phyloP scores from a whole-genome alignment of 1,140 invertebrate species.

The Venturia canescens region DNA sequence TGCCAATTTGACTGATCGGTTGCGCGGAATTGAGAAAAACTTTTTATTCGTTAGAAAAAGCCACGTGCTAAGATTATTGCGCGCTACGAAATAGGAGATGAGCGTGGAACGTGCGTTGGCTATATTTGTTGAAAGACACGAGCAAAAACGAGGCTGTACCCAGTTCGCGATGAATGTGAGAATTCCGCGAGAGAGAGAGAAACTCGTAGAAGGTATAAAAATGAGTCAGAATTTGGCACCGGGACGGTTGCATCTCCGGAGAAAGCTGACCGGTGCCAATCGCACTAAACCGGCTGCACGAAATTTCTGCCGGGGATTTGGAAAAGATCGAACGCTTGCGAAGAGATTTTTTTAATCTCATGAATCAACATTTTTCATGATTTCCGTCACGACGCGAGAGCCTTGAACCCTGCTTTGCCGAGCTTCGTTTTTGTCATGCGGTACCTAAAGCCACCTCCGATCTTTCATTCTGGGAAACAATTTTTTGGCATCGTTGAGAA shows the following conservation, averaged over 20 bases:
- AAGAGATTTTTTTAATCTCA: too few relatives aligned
- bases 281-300: not conserved
- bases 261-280: not conserved
- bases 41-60: not conserved
- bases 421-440: not conserved
- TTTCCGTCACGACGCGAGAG: too few relatives aligned
- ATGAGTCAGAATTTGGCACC: conserved; percentile 13
- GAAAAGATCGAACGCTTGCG: too few relatives aligned
- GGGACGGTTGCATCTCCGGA: not conserved
- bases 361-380: too few relatives aligned
- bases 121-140: not conserved
- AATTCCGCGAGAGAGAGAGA: not conserved
- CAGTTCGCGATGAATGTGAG: not conserved
- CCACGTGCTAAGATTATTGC: not conserved
- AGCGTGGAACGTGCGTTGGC: not conserved
- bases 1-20: not conserved
- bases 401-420: too few relatives aligned
- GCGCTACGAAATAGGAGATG: not conserved
- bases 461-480: not conserved
- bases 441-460: not conserved
- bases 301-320: too few relatives aligned
- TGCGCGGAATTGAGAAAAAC: not conserved
- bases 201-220: not conserved
- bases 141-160: not conserved
- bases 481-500: not conserved